Base-by-base conservation (phyloP, 1,140 invertebrate genomes). In the Drosophila insularis region DNA sequence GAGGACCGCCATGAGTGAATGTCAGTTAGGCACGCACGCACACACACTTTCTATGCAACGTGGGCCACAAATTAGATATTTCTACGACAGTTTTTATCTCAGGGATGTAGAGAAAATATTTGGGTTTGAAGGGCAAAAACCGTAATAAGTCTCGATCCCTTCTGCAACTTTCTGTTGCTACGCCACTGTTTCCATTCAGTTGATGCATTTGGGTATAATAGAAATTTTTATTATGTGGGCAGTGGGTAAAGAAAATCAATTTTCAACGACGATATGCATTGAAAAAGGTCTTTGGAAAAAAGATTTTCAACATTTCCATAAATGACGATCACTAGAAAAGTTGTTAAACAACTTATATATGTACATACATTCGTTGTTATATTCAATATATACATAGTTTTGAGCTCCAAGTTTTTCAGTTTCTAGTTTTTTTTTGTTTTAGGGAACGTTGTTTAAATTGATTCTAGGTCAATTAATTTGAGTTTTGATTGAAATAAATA, bases 41-140 rank as follows among this genome's bases (percentile, higher is more conserved):
- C 43, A 46, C 43, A 46, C 43, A 46, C 43, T 46, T 46, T 46
- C 43, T 46, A 46, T 50, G 43, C 43, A 50, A 21, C 43, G 43
- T 21, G 43, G 43, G 19, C 43, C 5, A 50, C 17, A 50, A 50
- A 50, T 50, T 50, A 50, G 43, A 50, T 50, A 50, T 50, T 50
- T 17, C 19, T 2, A 50, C 43, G 43, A 50, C 43, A 10, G 27
- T 27, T 23, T 27, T 27, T 27, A 0, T 27, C 23, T 23, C 23
- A 23, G 27, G 27, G 27, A 4, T 5, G 27, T 27, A 27, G 27
- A 27, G 27, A 5, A 27, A 6, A 27, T 5, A 27, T 27, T 27
- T 3, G 27, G 5, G 2, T 27, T 27, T 0, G 4, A 27, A 27
- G 4, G 2, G 23, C 23, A 27, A 5, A 27, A 5, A 27, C 4